Percentiles rank a stretch among this genome's conserved stretches.
Conservation (phyloP, 1,140 invertebrate species). For the Euschistus heros region DNA sequence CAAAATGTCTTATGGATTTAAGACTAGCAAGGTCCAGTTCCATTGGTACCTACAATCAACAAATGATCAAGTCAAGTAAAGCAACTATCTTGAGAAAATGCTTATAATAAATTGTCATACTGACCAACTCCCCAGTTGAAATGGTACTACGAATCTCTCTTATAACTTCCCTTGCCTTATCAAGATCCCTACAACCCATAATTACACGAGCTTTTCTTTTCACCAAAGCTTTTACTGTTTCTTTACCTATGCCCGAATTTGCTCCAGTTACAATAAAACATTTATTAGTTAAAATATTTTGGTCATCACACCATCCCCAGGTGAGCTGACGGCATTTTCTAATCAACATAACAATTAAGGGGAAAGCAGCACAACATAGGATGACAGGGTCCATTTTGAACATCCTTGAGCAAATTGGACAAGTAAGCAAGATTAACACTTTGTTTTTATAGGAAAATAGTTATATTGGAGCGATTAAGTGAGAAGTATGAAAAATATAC, state of each 20-base stretch:
- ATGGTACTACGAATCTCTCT: slow-evolving; percentile 46
- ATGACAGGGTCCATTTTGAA: not conserved
- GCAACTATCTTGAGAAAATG: no score
- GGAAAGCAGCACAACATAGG: slow-evolving; percentile 19
- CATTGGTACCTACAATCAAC: slow-evolving; percentile 50
- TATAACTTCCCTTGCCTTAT: slow-evolving; percentile 46
- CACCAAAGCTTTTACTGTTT: slow-evolving; percentile 55
- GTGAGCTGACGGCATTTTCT: slow-evolving; percentile 39
- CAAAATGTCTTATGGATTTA: slow-evolving; percentile 58
- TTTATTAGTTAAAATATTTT: slow-evolving; percentile 24
- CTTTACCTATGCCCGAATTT: slow-evolving; percentile 68
- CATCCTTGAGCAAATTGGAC: no score
- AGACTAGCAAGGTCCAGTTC: slow-evolving; percentile 58
- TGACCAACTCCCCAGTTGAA: slow-evolving; percentile 48
- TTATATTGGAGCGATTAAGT: no score
- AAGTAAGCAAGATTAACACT: no score
- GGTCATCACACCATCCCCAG: slow-evolving; percentile 39
- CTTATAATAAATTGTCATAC: slow-evolving; percentile 11
- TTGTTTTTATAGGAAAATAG: no score
- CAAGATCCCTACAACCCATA: slow-evolving; percentile 57
- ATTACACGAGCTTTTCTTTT: slow-evolving; percentile 56
- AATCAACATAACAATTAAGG: slow-evolving; percentile 30
- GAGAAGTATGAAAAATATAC: no score
- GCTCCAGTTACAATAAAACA: slow-evolving; percentile 61
- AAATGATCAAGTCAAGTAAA: no score